These are phyloP conservation scores for Papilio machaon DNA, from an alignment of 1,140 invertebrate genomes.

Conservation along the genomic window DNA sequence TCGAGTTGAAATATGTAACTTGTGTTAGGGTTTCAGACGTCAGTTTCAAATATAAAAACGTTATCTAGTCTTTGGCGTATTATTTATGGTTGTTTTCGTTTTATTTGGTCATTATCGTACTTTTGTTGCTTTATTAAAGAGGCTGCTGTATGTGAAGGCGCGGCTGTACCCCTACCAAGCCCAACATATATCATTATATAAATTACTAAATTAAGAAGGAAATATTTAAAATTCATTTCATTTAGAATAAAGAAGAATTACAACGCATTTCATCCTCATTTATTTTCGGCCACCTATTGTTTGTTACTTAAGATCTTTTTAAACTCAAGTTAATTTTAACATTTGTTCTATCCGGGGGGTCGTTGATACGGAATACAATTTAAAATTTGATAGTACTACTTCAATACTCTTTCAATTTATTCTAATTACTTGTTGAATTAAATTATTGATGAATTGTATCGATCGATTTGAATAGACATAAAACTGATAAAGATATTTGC, in stretches of 20 bases:
- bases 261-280: neutral
- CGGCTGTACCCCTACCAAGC: no score
- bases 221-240: neutral
- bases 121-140: no score
- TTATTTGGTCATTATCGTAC: no score
- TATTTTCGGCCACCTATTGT: no score
- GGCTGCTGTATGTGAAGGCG: no score
- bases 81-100: neutral
- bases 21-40: slow-evolving; percentile 49
- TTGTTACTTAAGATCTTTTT: no score
- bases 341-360: neutral
- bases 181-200: neutral
- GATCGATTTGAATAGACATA: neutral
- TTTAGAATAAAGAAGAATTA: neutral
- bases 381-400: neutral
- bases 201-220: neutral
- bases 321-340: neutral
- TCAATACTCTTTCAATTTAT: neutral
- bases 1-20: slow-evolving; percentile 59
- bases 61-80: neutral
- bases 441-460: neutral
- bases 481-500: no score
- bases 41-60: slow-evolving; percentile 6
- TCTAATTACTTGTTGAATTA: neutral
- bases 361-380: neutral